A percentile compares a stretch with the other conserved stretches of the same genome.
Conservation (phyloP, 2,888 invertebrate genomes). For the Habroteleia sp. region DNA sequence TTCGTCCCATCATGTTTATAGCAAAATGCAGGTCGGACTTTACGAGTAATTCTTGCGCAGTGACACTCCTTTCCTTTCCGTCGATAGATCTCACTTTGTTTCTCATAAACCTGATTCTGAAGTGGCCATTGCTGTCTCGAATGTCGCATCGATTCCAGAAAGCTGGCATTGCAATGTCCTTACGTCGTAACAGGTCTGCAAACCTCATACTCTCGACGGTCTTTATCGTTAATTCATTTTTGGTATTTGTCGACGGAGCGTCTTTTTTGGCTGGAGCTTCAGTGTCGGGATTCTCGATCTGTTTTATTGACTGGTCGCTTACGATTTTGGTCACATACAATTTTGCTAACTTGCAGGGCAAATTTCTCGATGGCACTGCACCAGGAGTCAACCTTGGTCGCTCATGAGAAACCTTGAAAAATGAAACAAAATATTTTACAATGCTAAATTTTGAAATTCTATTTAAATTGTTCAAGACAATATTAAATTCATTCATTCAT, state of each 20-base stretch:
- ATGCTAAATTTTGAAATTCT: too few species aligned
- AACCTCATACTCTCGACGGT: not conserved
- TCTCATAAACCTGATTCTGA: not conserved
- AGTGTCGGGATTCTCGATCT: too few species aligned
- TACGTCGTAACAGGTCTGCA: not conserved
- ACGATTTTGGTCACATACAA: too few species aligned
- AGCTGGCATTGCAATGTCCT: not conserved
- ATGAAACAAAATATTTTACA: too few species aligned
- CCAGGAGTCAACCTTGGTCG: not conserved
- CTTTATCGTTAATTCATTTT: too few species aligned
- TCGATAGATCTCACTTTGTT: not conserved
- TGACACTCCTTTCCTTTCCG: not conserved
- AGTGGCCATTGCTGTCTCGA: not conserved
- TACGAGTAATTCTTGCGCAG: not conserved
- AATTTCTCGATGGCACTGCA: not conserved
- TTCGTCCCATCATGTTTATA: conserved; percentile 5
- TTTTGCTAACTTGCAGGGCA: too few species aligned
- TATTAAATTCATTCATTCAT: too few species aligned
- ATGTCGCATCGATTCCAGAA: not conserved
- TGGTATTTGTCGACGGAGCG: too few species aligned
- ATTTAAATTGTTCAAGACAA: too few species aligned
- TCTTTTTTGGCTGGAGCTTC: too few species aligned
- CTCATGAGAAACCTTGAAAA: too few species aligned
- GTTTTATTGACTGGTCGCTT: too few species aligned
- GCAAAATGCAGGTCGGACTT: conserved; percentile 2